phyloP scores from a whole-genome alignment of 2,797 vertebrate genomes.

The Philypnodon macrostomus region DNA sequence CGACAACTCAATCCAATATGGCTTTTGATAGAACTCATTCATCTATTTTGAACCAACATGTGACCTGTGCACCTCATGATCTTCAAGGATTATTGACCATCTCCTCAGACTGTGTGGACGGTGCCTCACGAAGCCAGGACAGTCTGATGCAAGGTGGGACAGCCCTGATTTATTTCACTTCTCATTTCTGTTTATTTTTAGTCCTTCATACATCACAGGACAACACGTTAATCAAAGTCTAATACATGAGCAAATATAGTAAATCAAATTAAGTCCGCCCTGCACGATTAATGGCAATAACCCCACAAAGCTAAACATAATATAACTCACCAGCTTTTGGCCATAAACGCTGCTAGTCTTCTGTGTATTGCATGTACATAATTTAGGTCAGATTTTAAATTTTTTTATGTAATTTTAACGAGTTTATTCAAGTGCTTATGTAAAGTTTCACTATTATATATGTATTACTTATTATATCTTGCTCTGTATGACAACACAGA shows the following conservation, averaged over 20 bases:
- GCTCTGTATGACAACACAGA: too few species aligned
- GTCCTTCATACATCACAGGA: slow-evolving; percentile 38
- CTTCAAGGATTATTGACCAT: slow-evolving; percentile 6
- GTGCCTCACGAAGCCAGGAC: slow-evolving; percentile 10
- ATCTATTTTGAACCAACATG: background rate
- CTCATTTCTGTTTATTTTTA: slow-evolving; percentile 29
- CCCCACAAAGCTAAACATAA: slow-evolving; percentile 34
- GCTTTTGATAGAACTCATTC: slow-evolving; percentile 12
- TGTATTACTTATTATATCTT: background rate
- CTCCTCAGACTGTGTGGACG: slow-evolving; percentile 23
- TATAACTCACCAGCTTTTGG: slow-evolving; percentile 19
- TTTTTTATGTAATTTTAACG: too few species aligned
- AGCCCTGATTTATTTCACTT: slow-evolving; percentile 38
- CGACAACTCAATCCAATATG: slow-evolving; percentile 4
- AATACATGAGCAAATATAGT: slow-evolving; percentile 43
- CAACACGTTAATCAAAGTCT: slow-evolving; percentile 47
- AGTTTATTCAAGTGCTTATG: too few species aligned
- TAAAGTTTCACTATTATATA: too few species aligned
- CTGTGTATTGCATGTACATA: slow-evolving; percentile 14
- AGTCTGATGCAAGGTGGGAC: slow-evolving; percentile 46
- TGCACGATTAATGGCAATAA: slow-evolving; percentile 47
- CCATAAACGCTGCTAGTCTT: slow-evolving; percentile 10
- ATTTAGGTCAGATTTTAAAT: too few species aligned
- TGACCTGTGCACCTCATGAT: slow-evolving; percentile 1
- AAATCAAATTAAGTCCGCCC: slow-evolving; percentile 30